Percentiles rank a stretch among this genome's conserved stretches.
Evolutionary conservation across 2,888 invertebrate genomes (phyloP).

Genomic region (Seira musarum): DNA sequence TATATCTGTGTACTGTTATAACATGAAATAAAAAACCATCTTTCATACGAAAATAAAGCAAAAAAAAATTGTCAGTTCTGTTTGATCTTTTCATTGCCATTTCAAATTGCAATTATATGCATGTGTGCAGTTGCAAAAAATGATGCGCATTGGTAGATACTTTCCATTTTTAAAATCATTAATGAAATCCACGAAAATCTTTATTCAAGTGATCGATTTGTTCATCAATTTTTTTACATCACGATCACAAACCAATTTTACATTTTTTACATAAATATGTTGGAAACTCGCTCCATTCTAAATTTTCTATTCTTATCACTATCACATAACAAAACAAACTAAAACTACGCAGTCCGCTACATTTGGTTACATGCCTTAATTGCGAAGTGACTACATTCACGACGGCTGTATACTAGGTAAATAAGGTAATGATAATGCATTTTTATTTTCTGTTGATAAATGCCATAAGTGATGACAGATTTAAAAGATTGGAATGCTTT

Average conservation of each 20-base stretch:
- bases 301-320: neutral
- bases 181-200: neutral
- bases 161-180: neutral
- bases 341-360: neutral
- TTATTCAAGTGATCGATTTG: neutral
- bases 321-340: neutral
- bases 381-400: neutral
- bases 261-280: no score
- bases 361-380: neutral
- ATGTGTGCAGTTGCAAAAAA: neutral
- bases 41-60: neutral
- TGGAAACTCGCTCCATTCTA: no score
- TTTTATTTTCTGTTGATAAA: neutral
- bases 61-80: neutral
- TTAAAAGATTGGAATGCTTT: neutral
- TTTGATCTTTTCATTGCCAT: neutral
- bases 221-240: neutral
- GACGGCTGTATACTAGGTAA: neutral
- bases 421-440: neutral
- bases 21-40: neutral
- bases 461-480: neutral
- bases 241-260: neutral
- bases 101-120: no score
- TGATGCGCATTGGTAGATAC: neutral
- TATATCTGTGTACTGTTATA: neutral